Conservation (phyloP, 2,797 vertebrate genomes). For the Micromesistius poutassou region DNA sequence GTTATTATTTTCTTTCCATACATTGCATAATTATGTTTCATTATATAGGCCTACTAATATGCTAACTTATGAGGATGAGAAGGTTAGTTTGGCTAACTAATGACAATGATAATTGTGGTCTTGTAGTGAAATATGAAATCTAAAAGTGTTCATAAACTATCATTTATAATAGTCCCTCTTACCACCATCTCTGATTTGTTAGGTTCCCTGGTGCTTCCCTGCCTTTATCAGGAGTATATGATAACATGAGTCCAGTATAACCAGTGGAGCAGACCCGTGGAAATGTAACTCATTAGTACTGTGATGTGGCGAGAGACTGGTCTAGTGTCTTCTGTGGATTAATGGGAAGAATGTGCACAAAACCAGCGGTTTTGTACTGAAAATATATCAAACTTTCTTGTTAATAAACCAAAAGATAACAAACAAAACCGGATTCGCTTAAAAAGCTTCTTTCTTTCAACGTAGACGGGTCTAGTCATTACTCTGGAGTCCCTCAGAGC, state of each 20-base stretch:
- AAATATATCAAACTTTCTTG: neutral
- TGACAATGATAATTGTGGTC: neutral
- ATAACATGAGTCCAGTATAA: neutral
- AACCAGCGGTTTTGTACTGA: neutral
- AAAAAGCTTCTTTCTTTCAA: neutral
- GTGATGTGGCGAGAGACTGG: neutral
- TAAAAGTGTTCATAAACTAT: neutral
- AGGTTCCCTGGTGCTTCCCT: neutral
- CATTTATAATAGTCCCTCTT: neutral
- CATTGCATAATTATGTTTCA: slow-evolving; percentile 1
- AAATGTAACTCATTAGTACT: neutral
- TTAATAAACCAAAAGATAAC: slow-evolving; percentile 4
- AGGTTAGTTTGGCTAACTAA: neutral
- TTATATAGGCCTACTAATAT: neutral
- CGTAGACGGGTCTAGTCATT: neutral
- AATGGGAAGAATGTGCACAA: neutral
- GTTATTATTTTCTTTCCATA: neutral
- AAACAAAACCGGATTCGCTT: neutral
- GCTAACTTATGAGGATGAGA: neutral
- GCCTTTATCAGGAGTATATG: neutral
- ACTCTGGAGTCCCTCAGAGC: neutral
- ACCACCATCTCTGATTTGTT: neutral
- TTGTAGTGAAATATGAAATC: neutral
- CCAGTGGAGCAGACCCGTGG: neutral
- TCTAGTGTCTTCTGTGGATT: neutral